Evolutionary conservation across 2,113 vertebrate species (phyloP).

Genomic region (Pithys albifrons): DNA sequence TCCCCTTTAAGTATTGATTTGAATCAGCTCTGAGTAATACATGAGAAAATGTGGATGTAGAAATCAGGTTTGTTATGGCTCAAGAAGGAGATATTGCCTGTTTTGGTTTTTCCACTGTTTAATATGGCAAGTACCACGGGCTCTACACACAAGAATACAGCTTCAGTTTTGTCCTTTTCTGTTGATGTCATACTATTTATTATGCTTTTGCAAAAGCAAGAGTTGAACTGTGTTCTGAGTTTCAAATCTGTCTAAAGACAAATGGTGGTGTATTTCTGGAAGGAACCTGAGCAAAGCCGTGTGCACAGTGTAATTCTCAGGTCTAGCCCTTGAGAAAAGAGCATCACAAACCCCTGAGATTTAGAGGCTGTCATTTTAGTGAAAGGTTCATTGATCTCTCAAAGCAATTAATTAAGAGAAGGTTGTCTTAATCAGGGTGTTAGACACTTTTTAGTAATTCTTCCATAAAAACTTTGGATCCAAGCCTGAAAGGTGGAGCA

Average conservation of each 20-base stretch:
- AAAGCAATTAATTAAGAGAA: not conserved
- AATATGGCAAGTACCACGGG: not conserved
- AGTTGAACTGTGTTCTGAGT: not conserved
- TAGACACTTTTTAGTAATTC: not conserved
- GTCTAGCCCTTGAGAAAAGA: not conserved
- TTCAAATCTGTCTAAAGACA: not conserved
- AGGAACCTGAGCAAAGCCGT: not conserved
- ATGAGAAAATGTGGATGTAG: not conserved
- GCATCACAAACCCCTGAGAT: not conserved
- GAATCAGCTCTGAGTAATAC: not conserved
- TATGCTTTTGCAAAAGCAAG: not conserved
- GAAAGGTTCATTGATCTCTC: not conserved
- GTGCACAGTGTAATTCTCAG: not conserved
- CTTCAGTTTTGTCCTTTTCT: not conserved
- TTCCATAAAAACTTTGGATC: not conserved
- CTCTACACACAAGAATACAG: not conserved
- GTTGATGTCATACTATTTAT: not conserved
- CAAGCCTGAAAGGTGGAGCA: not conserved
- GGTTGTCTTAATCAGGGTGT: not conserved
- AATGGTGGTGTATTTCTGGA: not conserved
- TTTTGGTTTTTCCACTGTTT: not conserved
- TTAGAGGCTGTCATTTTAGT: not conserved
- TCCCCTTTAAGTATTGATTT: not conserved
- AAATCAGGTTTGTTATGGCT: not conserved
- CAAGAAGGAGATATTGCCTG: not conserved